Conservation (phyloP, 2,113 vertebrate species). For the Loxodonta africana region DNA sequence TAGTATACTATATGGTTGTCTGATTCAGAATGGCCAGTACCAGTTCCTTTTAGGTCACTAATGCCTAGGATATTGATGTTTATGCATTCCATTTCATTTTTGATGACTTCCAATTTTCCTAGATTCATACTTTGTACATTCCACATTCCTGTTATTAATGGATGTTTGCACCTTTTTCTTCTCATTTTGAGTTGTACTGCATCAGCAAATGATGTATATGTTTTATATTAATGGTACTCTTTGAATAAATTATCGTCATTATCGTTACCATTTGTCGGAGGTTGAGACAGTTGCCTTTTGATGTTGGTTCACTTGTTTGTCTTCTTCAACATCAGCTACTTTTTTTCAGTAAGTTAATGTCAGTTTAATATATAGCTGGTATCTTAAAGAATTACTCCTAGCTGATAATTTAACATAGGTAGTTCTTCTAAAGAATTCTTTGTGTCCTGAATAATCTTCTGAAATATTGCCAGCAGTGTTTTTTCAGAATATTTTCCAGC, state of each 20-base stretch:
- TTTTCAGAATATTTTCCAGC: neutral
- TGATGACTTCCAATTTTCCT: too few relatives aligned
- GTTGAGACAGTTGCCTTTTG: neutral
- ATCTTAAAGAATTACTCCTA: neutral
- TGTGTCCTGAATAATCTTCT: neutral
- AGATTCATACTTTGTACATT: too few relatives aligned
- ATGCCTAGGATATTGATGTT: too few relatives aligned
- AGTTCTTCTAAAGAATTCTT: neutral
- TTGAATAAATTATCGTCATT: conserved; percentile 39
- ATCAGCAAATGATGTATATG: neutral
- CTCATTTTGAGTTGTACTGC: too few relatives aligned
- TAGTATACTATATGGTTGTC: too few relatives aligned
- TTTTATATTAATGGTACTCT: neutral
- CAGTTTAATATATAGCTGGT: neutral
- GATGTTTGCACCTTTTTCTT: too few relatives aligned
- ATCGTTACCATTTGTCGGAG: neutral
- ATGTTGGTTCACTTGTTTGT: neutral
- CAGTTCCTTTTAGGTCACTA: too few relatives aligned
- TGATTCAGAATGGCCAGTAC: too few relatives aligned
- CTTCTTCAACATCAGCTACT: neutral
- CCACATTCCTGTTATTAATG: too few relatives aligned
- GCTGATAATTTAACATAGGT: neutral
- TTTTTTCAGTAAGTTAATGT: neutral
- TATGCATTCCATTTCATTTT: too few relatives aligned
- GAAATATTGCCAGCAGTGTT: neutral